Base-by-base conservation (phyloP, 30 jellyfish, hydroid and myxozoan species). In the Cassiopea andromeda region DNA sequence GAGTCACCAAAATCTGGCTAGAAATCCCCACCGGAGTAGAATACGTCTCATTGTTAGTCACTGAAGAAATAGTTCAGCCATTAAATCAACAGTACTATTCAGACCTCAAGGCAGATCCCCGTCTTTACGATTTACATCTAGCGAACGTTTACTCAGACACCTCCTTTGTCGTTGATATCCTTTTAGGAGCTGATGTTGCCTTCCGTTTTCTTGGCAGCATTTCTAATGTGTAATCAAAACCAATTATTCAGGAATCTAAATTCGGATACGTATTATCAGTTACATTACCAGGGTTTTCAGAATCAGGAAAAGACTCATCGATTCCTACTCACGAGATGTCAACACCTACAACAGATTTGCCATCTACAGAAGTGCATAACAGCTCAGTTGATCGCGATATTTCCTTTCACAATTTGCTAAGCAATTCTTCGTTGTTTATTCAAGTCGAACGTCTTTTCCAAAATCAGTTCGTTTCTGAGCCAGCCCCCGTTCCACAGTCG, bases 171-270 rank as follows among this genome's bases (percentile, higher is more conserved):
- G 64, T 50, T 5, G 64, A 50, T 50, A 50, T 50, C 9, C 77
- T 83, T 27, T 19, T 83, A 9, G 92, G 92, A 14, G 85, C 85
- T 46, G 92, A 83, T 68, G 84, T 85, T 72, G 77, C 85, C 61
- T 83, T 64, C 57, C 92, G 92, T 48, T 71, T 83, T 45, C 85
- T 83, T 8, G 92, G 92, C n/a, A 16, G 27, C 71, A 18, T 83
- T 69, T 27, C 48, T 27, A 48, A 71, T 5, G 54, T 10, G n/a
- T 18, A 43, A 38, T 44, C 71, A 2, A 60, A 83, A 44, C 85
- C 85, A 6, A 9, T 68, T 72, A 48, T 83, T 19, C 92, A 83
- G 48, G 60, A 83, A 12, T 83, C 92, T n/a, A 66, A 69, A 73
- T 83, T 83, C 48, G 92, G 92, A 50, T 27, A 68, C 69, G 72